Base-by-base conservation (phyloP, 2,888 invertebrate genomes). In the Hemicrepidius hirtus region DNA sequence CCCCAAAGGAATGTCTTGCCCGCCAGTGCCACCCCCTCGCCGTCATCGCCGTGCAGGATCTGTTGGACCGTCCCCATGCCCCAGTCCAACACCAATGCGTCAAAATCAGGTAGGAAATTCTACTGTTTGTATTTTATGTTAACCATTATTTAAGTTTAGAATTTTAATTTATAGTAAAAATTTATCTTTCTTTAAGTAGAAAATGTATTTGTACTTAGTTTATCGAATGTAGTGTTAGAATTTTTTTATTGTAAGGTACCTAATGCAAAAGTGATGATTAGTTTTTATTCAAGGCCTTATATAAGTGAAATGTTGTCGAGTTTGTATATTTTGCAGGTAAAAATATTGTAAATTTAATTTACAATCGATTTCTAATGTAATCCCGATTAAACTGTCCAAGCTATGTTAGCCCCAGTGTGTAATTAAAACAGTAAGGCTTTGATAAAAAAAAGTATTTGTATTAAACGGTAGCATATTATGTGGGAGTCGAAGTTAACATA, bases 21-120 rank as follows among this genome's bases (percentile, higher is more conserved):
- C 88, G 85, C 80, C 91, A 86, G 89, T 93, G 41, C 93, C 94
- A 44, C 94, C 94, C 81, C 88, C 91, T 77, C 84, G 91, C 82
- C 87, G 91, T 80, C 83, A 90, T 83, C 90, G 90, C 83, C 82
- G 89, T 82, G 76, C 89, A 81, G 88, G 90, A 80, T 87, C 90
- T 79, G 79, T 90, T 65, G 86, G 87, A 65, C 86, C 86, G 32
- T 87, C 86, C 67, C 86, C 86, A 63, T 86, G 86, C 75, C 86
- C 89, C 67, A 89, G 89, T 63, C 85, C 86, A 3, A 82, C 82
- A 71, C 87, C 88, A 74, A 83, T 84, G 65, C 87, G 88, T 80
- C 81, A 83, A 72, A 83, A 81, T 77, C 85, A 85, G 85, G 85
- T 85, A 82, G 76, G 75, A 63, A 69, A 70, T 84, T 40, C 44